Conservation (phyloP, 2,113 vertebrate species). For the Meles meles region DNA sequence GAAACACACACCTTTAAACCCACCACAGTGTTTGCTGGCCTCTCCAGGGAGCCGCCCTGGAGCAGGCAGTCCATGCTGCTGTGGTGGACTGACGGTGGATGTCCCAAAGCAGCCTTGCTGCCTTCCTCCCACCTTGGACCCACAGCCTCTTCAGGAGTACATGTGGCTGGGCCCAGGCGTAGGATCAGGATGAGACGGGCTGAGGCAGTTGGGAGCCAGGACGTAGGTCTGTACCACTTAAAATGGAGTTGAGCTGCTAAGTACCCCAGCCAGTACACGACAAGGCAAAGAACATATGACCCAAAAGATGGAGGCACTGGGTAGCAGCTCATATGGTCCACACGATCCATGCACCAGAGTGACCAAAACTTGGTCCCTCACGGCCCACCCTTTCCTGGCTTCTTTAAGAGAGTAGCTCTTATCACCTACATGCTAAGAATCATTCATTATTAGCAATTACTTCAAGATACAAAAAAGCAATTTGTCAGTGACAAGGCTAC, state of each 20-base stretch:
- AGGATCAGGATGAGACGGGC: neutral
- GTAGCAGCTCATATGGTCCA: neutral
- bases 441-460: constrained; percentile 21
- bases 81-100: neutral
- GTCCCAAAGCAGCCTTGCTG: neutral
- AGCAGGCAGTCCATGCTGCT: neutral
- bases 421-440: neutral
- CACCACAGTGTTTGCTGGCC: neutral
- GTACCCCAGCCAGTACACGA: neutral
- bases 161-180: neutral
- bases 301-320: neutral
- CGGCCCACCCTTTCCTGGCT: neutral
- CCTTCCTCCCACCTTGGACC: neutral
- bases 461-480: neutral
- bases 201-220: neutral
- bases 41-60: neutral
- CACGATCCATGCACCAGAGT: neutral
- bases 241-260: neutral
- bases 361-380: neutral
- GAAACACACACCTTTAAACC: neutral
- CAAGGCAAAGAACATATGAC: neutral
- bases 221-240: neutral
- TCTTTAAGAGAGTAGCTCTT: neutral
- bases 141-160: neutral
- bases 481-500: neutral